These are phyloP conservation scores for Anseranas semipalmata DNA, from an alignment of 2,113 vertebrate species.

Conservation along the genomic window DNA sequence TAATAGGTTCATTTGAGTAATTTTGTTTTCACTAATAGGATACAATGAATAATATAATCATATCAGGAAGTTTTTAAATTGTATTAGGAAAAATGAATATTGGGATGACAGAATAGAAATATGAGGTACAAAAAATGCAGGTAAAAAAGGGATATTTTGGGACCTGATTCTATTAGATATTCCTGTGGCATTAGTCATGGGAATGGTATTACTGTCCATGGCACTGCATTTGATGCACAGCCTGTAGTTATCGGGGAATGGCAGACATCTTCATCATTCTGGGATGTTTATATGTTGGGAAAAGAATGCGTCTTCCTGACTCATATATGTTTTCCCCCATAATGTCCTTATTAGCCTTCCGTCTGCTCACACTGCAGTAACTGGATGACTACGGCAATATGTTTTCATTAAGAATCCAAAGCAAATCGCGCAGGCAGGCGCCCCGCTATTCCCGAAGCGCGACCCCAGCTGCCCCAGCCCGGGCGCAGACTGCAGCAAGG, in stretches of 20 bases:
- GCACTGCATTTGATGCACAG: conserved; percentile 59
- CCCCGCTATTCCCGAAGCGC: neutral
- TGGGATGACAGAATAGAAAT: conserved; percentile 48
- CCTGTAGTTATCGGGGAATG: conserved; percentile 29
- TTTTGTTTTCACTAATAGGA: conserved; percentile 73
- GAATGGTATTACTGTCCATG: conserved; percentile 24
- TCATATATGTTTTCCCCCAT: conserved; percentile 49
- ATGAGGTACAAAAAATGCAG: conserved; percentile 49
- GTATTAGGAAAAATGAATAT: conserved; percentile 44
- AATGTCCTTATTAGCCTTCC: conserved; percentile 52
- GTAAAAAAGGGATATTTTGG: conserved; percentile 49
- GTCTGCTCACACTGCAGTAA: conserved; percentile 13
- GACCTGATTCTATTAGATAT: conserved; percentile 60
- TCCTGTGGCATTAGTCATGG: conserved; percentile 56
- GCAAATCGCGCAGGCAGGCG: too few relatives aligned
- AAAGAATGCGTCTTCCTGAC: conserved; percentile 37
- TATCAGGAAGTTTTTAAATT: conserved; percentile 68
- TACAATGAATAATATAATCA: conserved; percentile 58
- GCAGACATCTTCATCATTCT: conserved; percentile 68
- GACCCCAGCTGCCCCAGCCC: too few relatives aligned
- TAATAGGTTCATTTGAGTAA: conserved; percentile 70
- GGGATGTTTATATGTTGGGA: neutral
- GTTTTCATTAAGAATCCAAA: neutral
- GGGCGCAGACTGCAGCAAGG: too few relatives aligned
- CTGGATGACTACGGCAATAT: conserved; percentile 41